Conservation (phyloP, 1,140 invertebrate genomes). For the Diprion similis region DNA sequence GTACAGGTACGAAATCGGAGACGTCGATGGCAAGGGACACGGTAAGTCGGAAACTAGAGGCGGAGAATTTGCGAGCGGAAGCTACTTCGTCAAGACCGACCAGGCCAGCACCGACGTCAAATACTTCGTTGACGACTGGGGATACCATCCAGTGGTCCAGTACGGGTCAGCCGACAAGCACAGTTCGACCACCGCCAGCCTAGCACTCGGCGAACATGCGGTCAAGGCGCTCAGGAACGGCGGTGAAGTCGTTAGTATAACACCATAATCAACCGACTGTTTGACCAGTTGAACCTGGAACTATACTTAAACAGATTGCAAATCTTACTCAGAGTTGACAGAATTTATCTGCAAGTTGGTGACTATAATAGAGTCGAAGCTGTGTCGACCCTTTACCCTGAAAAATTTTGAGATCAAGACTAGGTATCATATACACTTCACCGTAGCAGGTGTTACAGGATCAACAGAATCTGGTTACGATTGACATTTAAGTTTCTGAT, state of each 20-base stretch:
- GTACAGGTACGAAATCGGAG: constrained; percentile 61
- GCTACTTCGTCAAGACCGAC: constrained; percentile 52
- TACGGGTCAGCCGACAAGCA: constrained; percentile 60
- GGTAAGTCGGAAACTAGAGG: constrained; percentile 65
- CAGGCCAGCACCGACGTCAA: constrained; percentile 61
- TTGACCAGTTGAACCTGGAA: neutral
- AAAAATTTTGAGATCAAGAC: too few relatives aligned
- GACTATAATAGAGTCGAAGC: too few relatives aligned
- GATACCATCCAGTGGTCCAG: constrained; percentile 68
- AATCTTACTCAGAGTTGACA: too few relatives aligned
- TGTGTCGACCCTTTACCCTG: too few relatives aligned
- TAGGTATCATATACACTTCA: too few relatives aligned
- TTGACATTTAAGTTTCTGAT: too few relatives aligned
- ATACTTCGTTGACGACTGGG: constrained; percentile 69
- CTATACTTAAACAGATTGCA: too few relatives aligned
- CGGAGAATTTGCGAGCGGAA: constrained; percentile 63
- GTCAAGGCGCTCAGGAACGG: constrained; percentile 56
- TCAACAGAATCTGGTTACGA: too few relatives aligned
- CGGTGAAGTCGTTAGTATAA: constrained; percentile 38
- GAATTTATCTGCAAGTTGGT: too few relatives aligned
- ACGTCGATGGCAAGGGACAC: constrained; percentile 58
- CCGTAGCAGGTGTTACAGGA: too few relatives aligned
- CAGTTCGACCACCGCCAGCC: constrained; percentile 53
- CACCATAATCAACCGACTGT: neutral
- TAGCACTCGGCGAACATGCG: constrained; percentile 66